Evolutionary conservation across 2,888 invertebrate species (phyloP).

Genomic region (Auanema freiburgensis): DNA sequence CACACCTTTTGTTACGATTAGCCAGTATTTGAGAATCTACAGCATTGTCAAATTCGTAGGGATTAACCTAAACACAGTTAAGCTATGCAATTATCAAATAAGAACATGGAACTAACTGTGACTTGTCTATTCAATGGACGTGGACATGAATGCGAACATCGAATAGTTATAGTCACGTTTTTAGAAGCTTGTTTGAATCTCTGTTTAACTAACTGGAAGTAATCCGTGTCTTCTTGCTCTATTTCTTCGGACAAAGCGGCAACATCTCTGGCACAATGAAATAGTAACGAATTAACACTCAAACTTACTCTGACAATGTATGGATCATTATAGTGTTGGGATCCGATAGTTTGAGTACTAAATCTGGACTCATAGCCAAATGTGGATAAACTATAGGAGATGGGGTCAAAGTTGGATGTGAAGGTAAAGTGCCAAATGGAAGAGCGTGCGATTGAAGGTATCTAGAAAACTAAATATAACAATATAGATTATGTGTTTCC

Average conservation of each 20-base stretch:
- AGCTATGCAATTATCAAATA: neutral
- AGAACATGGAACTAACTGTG: conserved; percentile 14
- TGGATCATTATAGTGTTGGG: conserved; percentile 36
- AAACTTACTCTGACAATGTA: conserved; percentile 27
- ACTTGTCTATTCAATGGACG: conserved; percentile 25
- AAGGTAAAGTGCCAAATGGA: conserved; percentile 45
- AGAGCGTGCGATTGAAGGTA: conserved; percentile 18
- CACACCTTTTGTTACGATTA: too few relatives aligned
- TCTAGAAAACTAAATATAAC: neutral
- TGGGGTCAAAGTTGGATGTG: conserved; percentile 41
- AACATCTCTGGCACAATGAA: conserved; percentile 21
- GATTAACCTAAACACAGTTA: neutral
- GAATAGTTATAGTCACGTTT: conserved; percentile 37
- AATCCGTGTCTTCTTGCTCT: conserved; percentile 28
- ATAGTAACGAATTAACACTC: too few relatives aligned
- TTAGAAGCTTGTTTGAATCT: conserved; percentile 30
- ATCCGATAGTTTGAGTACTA: conserved; percentile 26
- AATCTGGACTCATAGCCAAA: conserved; percentile 27
- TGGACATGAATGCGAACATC: conserved; percentile 25
- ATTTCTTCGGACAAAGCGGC: conserved; percentile 28
- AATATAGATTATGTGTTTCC: neutral
- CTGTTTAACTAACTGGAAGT: conserved; percentile 29
- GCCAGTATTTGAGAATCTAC: neutral
- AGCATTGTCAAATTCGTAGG: neutral
- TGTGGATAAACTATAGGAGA: conserved; percentile 32